Base-by-base conservation (phyloP, 1,140 invertebrate genomes). In the Eciton burchellii region DNA sequence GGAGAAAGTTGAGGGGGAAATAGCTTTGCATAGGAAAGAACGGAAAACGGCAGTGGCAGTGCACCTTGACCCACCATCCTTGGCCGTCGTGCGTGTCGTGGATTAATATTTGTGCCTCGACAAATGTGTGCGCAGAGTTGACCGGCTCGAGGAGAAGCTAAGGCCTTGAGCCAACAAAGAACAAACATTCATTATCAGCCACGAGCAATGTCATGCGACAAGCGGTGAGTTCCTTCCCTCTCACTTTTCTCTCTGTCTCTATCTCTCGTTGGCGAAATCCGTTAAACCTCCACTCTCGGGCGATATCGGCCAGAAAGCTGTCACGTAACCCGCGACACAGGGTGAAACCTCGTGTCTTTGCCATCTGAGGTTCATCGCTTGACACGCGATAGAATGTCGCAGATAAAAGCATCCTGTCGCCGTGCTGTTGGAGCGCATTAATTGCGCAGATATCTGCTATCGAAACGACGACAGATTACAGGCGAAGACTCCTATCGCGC, bases 151-250 rank as follows among this genome's bases (percentile, higher is more conserved):
- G 19, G 73, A 60, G 60, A 16, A 65, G 29, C 19, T 54, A 54
- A 66, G 62, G 71, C 90, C 90, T 91, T 90, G 87, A 91, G 84
- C 81, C 79, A 85, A 87, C 88, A 88, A 89, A 86, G 88, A 84
- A 84, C 84, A 89, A 90, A 91, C 84, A 87, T 85, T 89, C 72
- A 82, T 91, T 91, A 91, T 91, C 88, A 85, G 81, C 77, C 70
- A 83, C 72, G 72, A 89, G 83, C 89, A 90, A 90, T 90, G 88
- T 90, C 90, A 90, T 86, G 81, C 79, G 83, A 84, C 71, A 74
- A 52, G 52, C 62, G 6, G 35, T 35, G 24, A 82, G 35, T 85
- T 77, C 68, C 72, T 82, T 60, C 87, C 88, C 81, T 81, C 84
- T 86, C 81, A 62, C 72, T 73, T 88, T 89, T 81, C 83, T 70